These are phyloP conservation scores for Pinctada fucata DNA, from an alignment of 2,888 invertebrate species.

Conservation along the genomic window DNA sequence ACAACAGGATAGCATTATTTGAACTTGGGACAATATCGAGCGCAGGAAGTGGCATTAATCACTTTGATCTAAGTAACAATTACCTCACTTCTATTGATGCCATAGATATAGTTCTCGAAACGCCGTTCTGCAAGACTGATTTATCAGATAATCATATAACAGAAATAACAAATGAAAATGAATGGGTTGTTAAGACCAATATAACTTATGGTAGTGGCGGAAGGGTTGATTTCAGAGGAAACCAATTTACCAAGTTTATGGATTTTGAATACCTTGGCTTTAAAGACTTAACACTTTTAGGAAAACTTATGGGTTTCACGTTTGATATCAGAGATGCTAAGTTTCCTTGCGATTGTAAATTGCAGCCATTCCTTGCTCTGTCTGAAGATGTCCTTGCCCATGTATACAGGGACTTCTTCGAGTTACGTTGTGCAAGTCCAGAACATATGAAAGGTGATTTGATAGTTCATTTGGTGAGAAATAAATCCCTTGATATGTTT, in stretches of 20 bases:
- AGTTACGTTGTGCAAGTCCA: conserved; percentile 11
- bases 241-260: neutral
- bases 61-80: conserved; percentile 12
- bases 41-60: neutral
- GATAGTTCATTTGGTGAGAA: neutral
- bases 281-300: neutral
- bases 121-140: conserved; percentile 16
- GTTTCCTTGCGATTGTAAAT: conserved; percentile 25
- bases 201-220: conserved; percentile 17
- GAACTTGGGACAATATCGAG: conserved; percentile 17
- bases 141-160: conserved; percentile 10
- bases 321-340: conserved; percentile 1
- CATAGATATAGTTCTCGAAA: conserved; percentile 19
- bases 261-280: conserved; percentile 24
- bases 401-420: conserved; percentile 1
- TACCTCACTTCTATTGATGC: conserved; percentile 12
- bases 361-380: conserved; percentile 11
- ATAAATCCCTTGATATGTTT: conserved; percentile 1
- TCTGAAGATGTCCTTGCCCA: neutral
- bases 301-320: neutral
- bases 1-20: conserved; percentile 1
- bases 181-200: neutral
- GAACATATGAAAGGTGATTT: neutral
- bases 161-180: conserved; percentile 1
- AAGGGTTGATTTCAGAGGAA: conserved; percentile 3